These are phyloP conservation scores for Drosophila stalkeri DNA, from an alignment of 2,888 invertebrate genomes.

Conservation along the genomic window DNA sequence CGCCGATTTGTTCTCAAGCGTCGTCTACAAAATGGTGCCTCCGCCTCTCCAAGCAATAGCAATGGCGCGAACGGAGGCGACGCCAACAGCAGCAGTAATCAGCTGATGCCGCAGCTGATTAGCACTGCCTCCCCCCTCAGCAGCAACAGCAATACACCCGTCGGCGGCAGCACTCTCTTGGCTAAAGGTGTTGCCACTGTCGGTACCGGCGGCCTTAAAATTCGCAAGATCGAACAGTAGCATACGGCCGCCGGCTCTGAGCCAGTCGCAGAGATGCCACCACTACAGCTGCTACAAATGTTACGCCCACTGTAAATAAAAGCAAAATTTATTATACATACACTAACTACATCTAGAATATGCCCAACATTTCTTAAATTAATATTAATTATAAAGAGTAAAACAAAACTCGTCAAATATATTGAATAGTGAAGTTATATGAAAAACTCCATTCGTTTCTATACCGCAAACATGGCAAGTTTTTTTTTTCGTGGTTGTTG, in stretches of 20 bases:
- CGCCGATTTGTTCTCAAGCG: constrained; percentile 82
- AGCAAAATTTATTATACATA: constrained; percentile 16
- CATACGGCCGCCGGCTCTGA: constrained; percentile 21
- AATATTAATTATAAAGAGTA: constrained; percentile 18
- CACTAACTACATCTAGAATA: constrained; percentile 8
- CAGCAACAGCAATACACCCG: neutral
- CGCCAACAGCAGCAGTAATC: constrained; percentile 23
- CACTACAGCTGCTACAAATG: constrained; percentile 61
- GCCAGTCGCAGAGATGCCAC: constrained; percentile 46
- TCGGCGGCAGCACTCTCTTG: constrained; percentile 20
- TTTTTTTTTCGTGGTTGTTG: neutral
- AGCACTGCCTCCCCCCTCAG: constrained; percentile 30
- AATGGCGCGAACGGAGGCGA: constrained; percentile 28
- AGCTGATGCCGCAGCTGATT: constrained; percentile 54
- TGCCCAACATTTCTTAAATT: constrained; percentile 21
- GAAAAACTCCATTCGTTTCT: constrained; percentile 6
- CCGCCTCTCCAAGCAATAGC: constrained; percentile 36
- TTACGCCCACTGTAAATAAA: constrained; percentile 64
- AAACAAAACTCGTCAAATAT: constrained; percentile 25
- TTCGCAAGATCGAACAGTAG: constrained; percentile 77
- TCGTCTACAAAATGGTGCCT: constrained; percentile 69
- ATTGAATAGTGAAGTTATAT: constrained; percentile 26
- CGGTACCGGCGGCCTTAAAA: constrained; percentile 63
- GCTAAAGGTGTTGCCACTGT: constrained; percentile 41
- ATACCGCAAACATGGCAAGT: neutral